phyloP scores from a whole-genome alignment of 2,113 vertebrate genomes.

The Micronycteris hirsuta region DNA sequence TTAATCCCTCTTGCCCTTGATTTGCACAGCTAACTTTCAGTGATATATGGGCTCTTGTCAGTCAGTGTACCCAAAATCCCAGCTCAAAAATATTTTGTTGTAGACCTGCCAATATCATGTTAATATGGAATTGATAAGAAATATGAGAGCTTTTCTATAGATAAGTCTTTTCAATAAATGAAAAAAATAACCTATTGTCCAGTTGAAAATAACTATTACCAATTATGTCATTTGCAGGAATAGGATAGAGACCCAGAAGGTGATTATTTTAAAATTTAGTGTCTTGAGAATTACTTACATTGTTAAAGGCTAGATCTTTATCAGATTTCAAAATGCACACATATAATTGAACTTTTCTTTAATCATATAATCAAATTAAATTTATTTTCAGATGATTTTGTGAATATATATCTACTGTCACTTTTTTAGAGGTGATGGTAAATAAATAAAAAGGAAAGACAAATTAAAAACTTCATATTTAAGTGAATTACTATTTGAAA shows the following conservation, averaged over 20 bases:
- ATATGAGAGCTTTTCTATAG: background rate
- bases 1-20: background rate
- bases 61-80: background rate
- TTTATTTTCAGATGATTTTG: background rate
- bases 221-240: background rate
- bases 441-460: background rate
- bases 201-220: background rate
- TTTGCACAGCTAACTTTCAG: background rate
- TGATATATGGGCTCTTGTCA: background rate
- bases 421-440: background rate
- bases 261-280: background rate
- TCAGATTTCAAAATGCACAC: background rate
- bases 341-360: background rate
- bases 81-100: background rate
- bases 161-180: slow-evolving; percentile 2
- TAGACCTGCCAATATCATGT: background rate
- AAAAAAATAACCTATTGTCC: background rate
- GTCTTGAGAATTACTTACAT: background rate
- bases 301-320: background rate
- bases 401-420: background rate
- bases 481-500: background rate
- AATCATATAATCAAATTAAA: background rate
- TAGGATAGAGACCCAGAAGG: background rate
- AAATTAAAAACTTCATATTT: background rate
- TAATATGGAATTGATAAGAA: slow-evolving; percentile 12